A percentile compares a stretch with the other conserved stretches of the same genome.
These are phyloP conservation scores for Labeo catla DNA, from an alignment of 2,113 vertebrate genomes.

Conservation along the genomic window DNA sequence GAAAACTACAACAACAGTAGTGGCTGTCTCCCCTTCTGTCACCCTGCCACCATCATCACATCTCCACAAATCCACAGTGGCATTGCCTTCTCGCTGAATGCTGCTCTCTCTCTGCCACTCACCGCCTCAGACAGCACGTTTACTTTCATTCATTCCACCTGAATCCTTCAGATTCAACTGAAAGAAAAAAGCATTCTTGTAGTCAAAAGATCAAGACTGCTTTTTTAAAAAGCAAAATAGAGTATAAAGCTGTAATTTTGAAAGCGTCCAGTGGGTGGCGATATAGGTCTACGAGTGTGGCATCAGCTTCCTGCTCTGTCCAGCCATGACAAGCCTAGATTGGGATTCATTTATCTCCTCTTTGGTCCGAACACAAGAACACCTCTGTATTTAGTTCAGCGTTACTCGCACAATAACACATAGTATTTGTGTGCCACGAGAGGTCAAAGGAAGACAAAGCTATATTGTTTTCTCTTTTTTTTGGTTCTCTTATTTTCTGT, in stretches of 20 bases:
- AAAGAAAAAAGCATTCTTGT: background rate
- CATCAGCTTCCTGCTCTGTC: slow-evolving; percentile 63
- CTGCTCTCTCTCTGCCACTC: slow-evolving; percentile 5
- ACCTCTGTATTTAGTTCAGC: slow-evolving; percentile 71
- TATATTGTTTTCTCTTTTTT: slow-evolving; percentile 64
- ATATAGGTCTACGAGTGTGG: slow-evolving; percentile 49
- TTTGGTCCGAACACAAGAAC: slow-evolving; percentile 59
- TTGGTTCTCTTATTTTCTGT: slow-evolving; percentile 44
- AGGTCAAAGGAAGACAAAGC: slow-evolving; percentile 74
- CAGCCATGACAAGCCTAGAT: slow-evolving; percentile 78
- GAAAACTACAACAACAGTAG: slow-evolving; percentile 30
- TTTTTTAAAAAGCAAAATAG: background rate
- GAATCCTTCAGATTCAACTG: background rate
- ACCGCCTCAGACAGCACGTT: background rate
- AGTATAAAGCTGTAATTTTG: slow-evolving; percentile 15
- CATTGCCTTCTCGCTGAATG: slow-evolving; percentile 21
- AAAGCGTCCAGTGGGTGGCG: slow-evolving; percentile 54
- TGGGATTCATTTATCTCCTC: slow-evolving; percentile 80
- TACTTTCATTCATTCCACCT: background rate
- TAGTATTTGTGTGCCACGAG: slow-evolving; percentile 78
- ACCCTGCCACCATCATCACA: slow-evolving; percentile 30
- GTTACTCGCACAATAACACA: slow-evolving; percentile 53
- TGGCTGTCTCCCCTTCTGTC: slow-evolving; percentile 30
- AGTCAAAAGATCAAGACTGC: background rate
- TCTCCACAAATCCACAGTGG: slow-evolving; percentile 25